A percentile compares a stretch with the other conserved stretches of the same genome.
Conservation (phyloP, 2,888 invertebrate genomes). For the Drosophila borborema region DNA sequence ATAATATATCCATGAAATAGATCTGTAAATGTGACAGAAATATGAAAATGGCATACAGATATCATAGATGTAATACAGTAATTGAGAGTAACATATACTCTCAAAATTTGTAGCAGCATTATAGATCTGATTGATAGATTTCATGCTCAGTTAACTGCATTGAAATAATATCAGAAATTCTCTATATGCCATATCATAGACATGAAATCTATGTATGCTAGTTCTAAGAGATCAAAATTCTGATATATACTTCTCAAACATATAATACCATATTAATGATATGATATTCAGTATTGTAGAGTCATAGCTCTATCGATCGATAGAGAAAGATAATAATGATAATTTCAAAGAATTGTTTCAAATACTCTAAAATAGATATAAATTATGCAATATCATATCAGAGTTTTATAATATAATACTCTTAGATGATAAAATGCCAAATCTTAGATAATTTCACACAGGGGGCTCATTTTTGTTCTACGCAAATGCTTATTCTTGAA, state of each 20-base stretch:
- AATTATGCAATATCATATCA: not conserved
- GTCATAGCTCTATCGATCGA: not conserved
- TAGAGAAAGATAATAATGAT: not conserved
- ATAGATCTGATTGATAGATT: not conserved
- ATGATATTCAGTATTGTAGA: not conserved
- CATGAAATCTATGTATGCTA: not conserved
- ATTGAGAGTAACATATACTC: not conserved
- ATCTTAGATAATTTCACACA: not conserved
- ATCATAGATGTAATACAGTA: too few species aligned
- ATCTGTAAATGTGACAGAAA: too few species aligned
- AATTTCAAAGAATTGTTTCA: too few species aligned
- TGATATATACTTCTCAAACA: not conserved
- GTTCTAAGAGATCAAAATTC: not conserved
- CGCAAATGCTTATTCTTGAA: conserved; percentile 30
- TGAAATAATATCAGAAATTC: not conserved
- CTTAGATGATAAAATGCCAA: not conserved
- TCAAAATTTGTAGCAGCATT: too few species aligned
- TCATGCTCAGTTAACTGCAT: not conserved
- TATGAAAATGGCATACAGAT: too few species aligned
- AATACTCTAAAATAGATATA: too few species aligned
- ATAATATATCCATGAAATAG: not conserved
- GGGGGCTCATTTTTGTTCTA: conserved; percentile 38
- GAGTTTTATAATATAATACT: not conserved
- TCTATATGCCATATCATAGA: not conserved
- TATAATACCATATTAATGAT: not conserved